A percentile compares a stretch with the other conserved stretches of the same genome.
Conservation (phyloP, 2,113 vertebrate species). For the Hoplias malabaricus region DNA sequence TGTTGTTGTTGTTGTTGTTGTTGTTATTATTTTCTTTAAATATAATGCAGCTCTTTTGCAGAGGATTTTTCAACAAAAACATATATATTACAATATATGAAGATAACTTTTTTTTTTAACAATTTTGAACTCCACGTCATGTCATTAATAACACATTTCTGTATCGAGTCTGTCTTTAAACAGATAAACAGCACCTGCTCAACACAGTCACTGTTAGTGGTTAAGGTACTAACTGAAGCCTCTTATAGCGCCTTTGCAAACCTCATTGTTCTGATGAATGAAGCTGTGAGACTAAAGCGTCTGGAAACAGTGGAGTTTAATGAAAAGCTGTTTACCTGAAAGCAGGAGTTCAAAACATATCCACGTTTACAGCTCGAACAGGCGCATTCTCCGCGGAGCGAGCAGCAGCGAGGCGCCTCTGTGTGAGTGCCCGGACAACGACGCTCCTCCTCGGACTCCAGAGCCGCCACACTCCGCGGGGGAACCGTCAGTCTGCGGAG, state of each 20-base stretch:
- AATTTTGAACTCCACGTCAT: too few species aligned
- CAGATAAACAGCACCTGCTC: not conserved
- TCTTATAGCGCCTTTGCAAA: not conserved
- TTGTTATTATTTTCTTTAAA: too few species aligned
- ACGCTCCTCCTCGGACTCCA: too few species aligned
- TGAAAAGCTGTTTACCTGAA: conserved; percentile 63
- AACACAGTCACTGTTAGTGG: not conserved
- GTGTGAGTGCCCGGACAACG: too few species aligned
- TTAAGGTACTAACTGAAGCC: not conserved
- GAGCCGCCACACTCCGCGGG: too few species aligned
- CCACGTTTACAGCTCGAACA: conserved; percentile 64
- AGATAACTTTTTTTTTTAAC: too few species aligned
- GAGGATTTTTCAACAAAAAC: too few species aligned
- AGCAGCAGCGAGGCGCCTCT: conserved; percentile 67
- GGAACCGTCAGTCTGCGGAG: not conserved
- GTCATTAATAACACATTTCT: too few species aligned
- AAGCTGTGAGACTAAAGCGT: not conserved
- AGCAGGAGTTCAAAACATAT: conserved; percentile 70
- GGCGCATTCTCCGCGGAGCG: conserved; percentile 64
- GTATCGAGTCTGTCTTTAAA: too few species aligned
- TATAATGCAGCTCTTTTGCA: too few species aligned
- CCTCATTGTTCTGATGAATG: not conserved
- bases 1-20: too few species aligned
- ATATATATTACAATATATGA: too few species aligned
- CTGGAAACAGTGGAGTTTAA: not conserved